Evolutionary conservation across 2,113 vertebrate genomes (phyloP), one percentile per base, ranked within the genome.

Genomic region (Passerina amoena): DNA sequence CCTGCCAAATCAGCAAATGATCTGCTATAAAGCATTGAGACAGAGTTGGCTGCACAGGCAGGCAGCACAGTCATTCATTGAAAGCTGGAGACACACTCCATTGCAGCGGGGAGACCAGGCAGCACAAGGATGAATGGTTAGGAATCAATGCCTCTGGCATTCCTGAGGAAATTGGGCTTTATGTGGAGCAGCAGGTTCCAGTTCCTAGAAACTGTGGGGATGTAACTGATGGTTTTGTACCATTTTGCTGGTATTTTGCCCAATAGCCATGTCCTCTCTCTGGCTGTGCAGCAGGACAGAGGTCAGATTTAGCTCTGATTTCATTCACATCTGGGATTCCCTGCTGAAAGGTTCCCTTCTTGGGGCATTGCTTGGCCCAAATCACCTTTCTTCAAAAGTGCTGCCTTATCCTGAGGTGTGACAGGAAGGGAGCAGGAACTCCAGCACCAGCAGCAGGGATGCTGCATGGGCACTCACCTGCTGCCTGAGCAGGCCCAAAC

Each of bases 1-100:
- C 44, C 81, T 82, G 86, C 92, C 91, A 95, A 84, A 92, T 82
- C 51, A 78, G 65, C 91, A 91, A 71, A 79, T 71, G 56, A 92
- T 94, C 70, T 82, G 89, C 70, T 66, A 12, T 65, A 45, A 63
- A 90, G 92, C 72, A 81, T 51, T 0, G 6, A 86, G 94, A 83
- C 56, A 53, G 86, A 83, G 82, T 76, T 83, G 77, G 82, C 83
- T 73, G 83, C 73, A 77, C 91, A 70, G 59, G 9, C 33, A 16
- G 92, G 80, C 64, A 44, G 82, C 45, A 70, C 37, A 65, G 76
- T 25, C 64, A 33, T 72, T 94, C 91, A 57, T 5, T 45, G 92
- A 59, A 56, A 84, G 77, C 80, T 37, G n/a, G 40, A 90, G 78
- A 68, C 40, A 27, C 61, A 4, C 82, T 94, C 79, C 30, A 9